Evolutionary conservation across 2,113 vertebrate species (phyloP), one percentile per base, ranked within the genome.

Genomic region (Lonchura striata): DNA sequence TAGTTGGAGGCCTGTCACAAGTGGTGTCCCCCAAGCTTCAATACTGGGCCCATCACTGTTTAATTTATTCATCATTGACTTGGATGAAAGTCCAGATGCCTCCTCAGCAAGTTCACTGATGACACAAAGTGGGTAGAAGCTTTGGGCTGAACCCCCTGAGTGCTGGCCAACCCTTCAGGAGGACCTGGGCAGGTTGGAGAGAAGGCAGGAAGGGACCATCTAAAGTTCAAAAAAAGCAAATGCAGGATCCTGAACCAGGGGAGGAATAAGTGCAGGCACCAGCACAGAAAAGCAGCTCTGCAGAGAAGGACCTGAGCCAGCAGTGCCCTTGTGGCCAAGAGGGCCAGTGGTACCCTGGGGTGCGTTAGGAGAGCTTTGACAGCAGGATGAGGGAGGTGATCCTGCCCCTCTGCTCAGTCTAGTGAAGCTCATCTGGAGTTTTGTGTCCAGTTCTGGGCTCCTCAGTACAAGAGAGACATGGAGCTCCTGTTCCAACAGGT

Each of bases 381-480:
- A 30, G 4, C 22, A 42, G 57, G 4, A 0, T 1, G 1, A 33
- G 27, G 35, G 2, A 10, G 27, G 8, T 9, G 42, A 50, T 15
- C 42, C 59, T 50, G 25, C 17, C 22, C 13, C 59, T 80, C 50
- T 57, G 0, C 22, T 57, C 57, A 50, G 42, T 14, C 27, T 37
- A 1, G 21, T 37, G 50, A 80, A 4, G 9, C 1, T 0, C 20
- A 23, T 8, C 42, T 72, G 66, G 25, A 80, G 42, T 6, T 11
- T 66, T 80, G 35, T 35, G 66, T 23, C 49, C 50, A 19, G 14
- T 35, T 49, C 42, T 50, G 42, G 17, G 35, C 18, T 72, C 17
- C 50, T 57, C 66, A 44, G 35, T 1, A 7, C 21, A 12, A 18
- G 13, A 22, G 18, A 19, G 66, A 72, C 50, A 22, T 2, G 17